A percentile compares a stretch with the other conserved stretches of the same genome.
Evolutionary conservation across 2,113 vertebrate genomes (phyloP).

Genomic region (Phalacrocorax pelagicus): DNA sequence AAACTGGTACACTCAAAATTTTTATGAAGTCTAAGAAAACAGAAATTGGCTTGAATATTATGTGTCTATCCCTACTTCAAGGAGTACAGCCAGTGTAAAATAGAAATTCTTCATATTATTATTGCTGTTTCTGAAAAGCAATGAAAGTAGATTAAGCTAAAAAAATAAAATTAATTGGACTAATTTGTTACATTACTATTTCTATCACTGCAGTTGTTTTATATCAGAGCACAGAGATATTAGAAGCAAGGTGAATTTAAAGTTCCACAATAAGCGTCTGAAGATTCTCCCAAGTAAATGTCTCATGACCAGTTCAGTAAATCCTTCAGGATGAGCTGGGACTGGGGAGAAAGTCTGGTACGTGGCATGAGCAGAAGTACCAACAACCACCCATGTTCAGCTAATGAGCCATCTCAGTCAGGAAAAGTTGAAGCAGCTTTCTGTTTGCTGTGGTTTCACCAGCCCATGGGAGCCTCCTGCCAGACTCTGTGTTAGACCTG

Average conservation of each 20-base stretch:
- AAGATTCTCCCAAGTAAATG: not conserved
- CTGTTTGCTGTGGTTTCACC: not conserved
- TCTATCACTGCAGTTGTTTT: not conserved
- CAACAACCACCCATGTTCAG: not conserved
- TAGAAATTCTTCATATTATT: not conserved
- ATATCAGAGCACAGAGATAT: not conserved
- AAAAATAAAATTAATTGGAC: not conserved
- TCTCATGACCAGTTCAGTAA: not conserved
- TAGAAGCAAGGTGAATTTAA: not conserved
- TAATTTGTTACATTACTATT: not conserved
- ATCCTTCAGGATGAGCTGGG: not conserved
- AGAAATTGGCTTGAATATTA: slow-evolving; percentile 23
- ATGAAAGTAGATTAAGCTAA: not conserved
- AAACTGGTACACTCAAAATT: slow-evolving; percentile 2
- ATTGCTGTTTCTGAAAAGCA: not conserved
- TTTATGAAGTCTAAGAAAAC: slow-evolving; percentile 12
- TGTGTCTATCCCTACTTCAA: not conserved
- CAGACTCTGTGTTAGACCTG: not conserved
- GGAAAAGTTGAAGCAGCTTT: not conserved
- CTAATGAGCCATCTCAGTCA: not conserved
- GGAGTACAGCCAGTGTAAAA: not conserved
- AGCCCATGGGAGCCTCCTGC: not conserved
- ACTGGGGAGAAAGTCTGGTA: not conserved
- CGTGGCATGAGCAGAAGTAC: not conserved
- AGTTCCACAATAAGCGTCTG: not conserved